Evolutionary conservation across 2,888 invertebrate genomes (phyloP), one percentile per base, ranked within the genome.

Genomic region (Branchellion lobata): DNA sequence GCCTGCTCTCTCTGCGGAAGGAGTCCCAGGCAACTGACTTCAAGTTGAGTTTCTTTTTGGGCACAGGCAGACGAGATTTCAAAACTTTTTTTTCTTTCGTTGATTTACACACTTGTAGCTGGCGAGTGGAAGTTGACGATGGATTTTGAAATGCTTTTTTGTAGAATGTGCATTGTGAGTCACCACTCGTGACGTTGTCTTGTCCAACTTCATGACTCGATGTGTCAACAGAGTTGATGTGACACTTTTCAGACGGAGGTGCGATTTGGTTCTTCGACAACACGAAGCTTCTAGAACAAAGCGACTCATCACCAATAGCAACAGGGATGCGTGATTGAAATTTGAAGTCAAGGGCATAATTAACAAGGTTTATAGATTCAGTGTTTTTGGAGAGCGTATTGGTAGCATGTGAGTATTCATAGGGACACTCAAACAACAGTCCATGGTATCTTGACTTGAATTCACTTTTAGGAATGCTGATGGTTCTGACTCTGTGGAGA

Each of bases 401-500:
- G 3, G 24, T 47, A 18, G 75, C 21, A 24, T 27, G n/a, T 27
- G 53, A n/a, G 14, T 27, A 14, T 33, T 75, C 75, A 33, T 53
- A 75, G 53, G 75, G 75, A 75, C 75, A 75, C 5, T 75, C 75
- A 21, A 75, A 75, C 33, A 75, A 75, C 27, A 75, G 53, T 27
- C 75, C 75, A 31, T 75, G 75, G 34, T 75, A 47, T 29, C 14
- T 75, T 18, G n/a, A 14, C 47, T 51, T 51, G 29, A 65, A n/a
- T 65, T 65, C 29, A n/a, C 65, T 27, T 24, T 65, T 27, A 72
- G 29, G 29, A n/a, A n/a, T n/a, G 5, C 27, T 29, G 29, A 53
- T 18, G 34, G 57, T 29, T 51, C 31, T 36, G n/a, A 91, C 90
- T 85, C 90, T 91, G 68, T 88, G 86, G 40, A 90, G 86, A 47